These are phyloP conservation scores for Loxodonta africana DNA, from an alignment of 2,113 vertebrate genomes.

Conservation along the genomic window DNA sequence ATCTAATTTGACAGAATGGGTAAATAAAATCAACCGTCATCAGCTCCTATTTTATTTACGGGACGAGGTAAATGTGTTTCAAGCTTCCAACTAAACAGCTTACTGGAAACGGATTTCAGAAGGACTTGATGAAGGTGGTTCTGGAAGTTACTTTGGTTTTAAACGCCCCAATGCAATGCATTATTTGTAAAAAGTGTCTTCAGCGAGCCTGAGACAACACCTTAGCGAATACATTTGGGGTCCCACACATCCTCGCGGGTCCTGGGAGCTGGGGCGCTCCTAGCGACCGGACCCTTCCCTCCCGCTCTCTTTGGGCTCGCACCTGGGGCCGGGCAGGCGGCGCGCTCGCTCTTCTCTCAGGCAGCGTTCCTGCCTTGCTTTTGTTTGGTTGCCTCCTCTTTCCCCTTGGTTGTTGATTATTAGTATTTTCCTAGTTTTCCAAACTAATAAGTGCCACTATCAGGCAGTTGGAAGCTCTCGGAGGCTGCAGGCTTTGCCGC, in stretches of 20 bases:
- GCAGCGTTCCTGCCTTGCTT: constrained; percentile 63
- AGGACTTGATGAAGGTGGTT: constrained; percentile 87
- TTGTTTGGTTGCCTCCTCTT: constrained; percentile 86
- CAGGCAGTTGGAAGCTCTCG: constrained; percentile 94
- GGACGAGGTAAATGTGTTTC: constrained; percentile 90
- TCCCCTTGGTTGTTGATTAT: constrained; percentile 96
- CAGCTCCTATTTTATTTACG: constrained; percentile 92
- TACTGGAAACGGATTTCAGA: constrained; percentile 92
- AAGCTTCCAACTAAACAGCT: constrained; percentile 83
- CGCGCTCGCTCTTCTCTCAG: background rate
- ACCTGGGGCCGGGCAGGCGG: background rate
- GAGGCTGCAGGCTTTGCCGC: constrained; percentile 95
- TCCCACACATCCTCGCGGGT: constrained; percentile 78
- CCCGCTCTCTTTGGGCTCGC: background rate
- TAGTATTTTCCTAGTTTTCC: constrained; percentile 99
- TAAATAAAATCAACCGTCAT: constrained; percentile 95
- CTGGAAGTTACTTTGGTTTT: constrained; percentile 68
- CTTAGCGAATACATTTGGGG: constrained; percentile 88
- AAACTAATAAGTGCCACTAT: constrained; percentile 99
- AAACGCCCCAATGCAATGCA: constrained; percentile 1
- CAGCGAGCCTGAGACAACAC: constrained; percentile 88
- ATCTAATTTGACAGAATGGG: constrained; percentile 93
- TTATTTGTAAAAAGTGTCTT: constrained; percentile 87
- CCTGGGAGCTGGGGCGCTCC: constrained; percentile 18
- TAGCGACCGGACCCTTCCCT: background rate